Percentiles rank a stretch among this genome's conserved stretches.
These are phyloP conservation scores for Gambusia holbrooki DNA, from an alignment of 2,113 vertebrate genomes.

Conservation along the genomic window DNA sequence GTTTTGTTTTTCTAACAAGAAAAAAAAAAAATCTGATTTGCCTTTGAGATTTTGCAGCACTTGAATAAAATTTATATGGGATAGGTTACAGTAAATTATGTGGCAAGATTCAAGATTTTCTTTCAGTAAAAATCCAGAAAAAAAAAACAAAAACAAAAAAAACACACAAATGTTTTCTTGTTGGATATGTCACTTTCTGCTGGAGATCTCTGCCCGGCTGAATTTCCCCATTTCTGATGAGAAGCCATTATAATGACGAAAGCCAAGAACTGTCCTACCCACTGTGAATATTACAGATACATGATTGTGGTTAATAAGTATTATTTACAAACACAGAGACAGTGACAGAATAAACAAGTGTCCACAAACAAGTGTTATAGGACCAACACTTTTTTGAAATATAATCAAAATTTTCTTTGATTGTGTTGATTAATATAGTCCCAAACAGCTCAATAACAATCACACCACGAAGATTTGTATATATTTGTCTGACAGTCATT, in stretches of 20 bases:
- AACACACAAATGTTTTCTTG: slow-evolving; percentile 29
- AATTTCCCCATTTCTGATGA: slow-evolving; percentile 65
- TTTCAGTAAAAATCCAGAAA: slow-evolving; percentile 6
- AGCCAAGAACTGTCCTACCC: slow-evolving; percentile 85
- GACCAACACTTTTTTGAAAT: slow-evolving; percentile 89
- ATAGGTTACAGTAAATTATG: slow-evolving; percentile 59
- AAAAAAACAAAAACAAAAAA: neutral
- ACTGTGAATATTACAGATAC: slow-evolving; percentile 91
- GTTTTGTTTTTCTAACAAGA: slow-evolving; percentile 29
- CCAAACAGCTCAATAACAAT: slow-evolving; percentile 93
- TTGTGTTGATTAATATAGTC: slow-evolving; percentile 93
- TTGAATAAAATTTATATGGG: slow-evolving; percentile 59
- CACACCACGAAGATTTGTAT: slow-evolving; percentile 91
- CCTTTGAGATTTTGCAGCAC: slow-evolving; percentile 57
- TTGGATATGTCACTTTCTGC: slow-evolving; percentile 40
- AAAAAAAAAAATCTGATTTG: slow-evolving; percentile 70
- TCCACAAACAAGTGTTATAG: slow-evolving; percentile 93
- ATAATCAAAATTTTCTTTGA: slow-evolving; percentile 85
- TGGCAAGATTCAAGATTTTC: slow-evolving; percentile 47
- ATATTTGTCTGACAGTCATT: slow-evolving; percentile 86
- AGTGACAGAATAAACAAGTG: slow-evolving; percentile 92
- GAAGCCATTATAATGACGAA: slow-evolving; percentile 68
- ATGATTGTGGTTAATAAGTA: slow-evolving; percentile 94
- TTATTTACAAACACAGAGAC: slow-evolving; percentile 99
- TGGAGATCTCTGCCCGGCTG: slow-evolving; percentile 46